Percentiles rank a stretch among this genome's conserved stretches.
Conservation (phyloP, 2,113 vertebrate genomes). For the Machaerirhynchus nigripectus region DNA sequence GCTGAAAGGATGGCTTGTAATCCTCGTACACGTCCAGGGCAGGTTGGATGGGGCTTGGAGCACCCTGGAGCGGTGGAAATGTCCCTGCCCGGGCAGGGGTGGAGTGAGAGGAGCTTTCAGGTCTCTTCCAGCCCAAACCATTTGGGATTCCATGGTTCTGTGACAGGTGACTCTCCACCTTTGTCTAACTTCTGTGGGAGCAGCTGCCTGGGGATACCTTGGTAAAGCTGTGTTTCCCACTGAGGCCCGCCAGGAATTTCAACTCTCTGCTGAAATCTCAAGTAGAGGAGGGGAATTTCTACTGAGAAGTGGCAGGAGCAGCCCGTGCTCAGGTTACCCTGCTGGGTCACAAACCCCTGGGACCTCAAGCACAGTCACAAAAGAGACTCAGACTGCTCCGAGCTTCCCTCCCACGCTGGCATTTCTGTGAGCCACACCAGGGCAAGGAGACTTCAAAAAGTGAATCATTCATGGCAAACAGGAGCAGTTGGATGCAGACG, state of each 20-base stretch:
- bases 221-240: not conserved
- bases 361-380: not conserved
- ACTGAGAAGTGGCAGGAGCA: not conserved
- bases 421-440: not conserved
- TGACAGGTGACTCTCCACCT: not conserved
- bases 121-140: not conserved
- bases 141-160: not conserved
- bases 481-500: not conserved
- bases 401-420: not conserved
- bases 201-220: not conserved
- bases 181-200: not conserved
- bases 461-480: constrained; percentile 11
- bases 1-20: not conserved
- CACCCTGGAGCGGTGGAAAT: not conserved
- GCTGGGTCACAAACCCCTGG: not conserved
- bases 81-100: not conserved
- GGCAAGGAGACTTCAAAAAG: not conserved
- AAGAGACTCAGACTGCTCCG: not conserved
- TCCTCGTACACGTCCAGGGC: accelerated
- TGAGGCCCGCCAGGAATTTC: not conserved
- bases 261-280: not conserved
- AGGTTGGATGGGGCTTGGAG: not conserved
- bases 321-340: accelerated
- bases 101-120: not conserved
- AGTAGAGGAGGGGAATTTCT: not conserved